A percentile compares a stretch with the other conserved stretches of the same genome.
These are phyloP conservation scores for Cataglyphis hispanica DNA, from an alignment of 1,140 invertebrate genomes.

Conservation along the genomic window DNA sequence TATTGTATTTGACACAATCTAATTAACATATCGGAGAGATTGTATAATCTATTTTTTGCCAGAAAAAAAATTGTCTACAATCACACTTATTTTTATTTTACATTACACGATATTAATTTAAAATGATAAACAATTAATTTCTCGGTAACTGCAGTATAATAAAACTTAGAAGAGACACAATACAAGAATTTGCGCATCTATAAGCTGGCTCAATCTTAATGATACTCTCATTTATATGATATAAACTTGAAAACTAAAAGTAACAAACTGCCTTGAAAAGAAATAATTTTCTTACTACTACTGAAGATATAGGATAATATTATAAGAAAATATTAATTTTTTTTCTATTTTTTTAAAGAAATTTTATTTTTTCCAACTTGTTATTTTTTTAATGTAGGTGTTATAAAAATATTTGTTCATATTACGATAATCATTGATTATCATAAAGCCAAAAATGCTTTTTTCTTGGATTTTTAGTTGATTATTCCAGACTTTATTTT, in stretches of 20 bases:
- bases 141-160: not conserved
- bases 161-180: conserved; percentile 16
- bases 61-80: not conserved
- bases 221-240: conserved; percentile 30
- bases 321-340: conserved; percentile 31
- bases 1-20: conserved; percentile 27
- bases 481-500: not conserved
- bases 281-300: not conserved
- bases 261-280: not conserved
- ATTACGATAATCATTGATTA: too few species aligned
- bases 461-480: too few species aligned
- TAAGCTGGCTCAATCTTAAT: conserved; percentile 14
- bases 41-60: conserved; percentile 10
- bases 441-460: too few species aligned
- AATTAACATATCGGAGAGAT: too few species aligned
- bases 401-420: too few species aligned
- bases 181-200: conserved; percentile 36
- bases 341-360: conserved; percentile 16
- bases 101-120: conserved; percentile 4
- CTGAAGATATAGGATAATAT: not conserved
- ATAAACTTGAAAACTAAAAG: conserved; percentile 24
- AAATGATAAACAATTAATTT: not conserved
- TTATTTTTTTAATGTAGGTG: too few species aligned
- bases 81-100: not conserved
- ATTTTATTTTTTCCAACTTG: too few species aligned